Evolutionary conservation across 2,113 vertebrate genomes (phyloP).

Genomic region (Tyrannus savana): DNA sequence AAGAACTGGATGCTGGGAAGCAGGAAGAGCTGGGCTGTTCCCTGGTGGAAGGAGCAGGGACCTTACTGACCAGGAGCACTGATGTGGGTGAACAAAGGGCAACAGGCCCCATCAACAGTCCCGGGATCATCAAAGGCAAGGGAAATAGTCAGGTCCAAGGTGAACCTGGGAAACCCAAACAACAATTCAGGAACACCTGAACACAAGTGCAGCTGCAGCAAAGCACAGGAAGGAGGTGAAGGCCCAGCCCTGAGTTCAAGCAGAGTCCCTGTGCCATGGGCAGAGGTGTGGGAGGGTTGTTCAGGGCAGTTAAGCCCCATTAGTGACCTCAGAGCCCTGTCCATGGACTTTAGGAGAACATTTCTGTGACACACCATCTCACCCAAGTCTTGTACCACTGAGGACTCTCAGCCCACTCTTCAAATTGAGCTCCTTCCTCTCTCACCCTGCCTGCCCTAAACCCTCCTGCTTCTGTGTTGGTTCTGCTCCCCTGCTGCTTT

Average conservation of each 20-base stretch:
- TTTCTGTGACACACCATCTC: background rate
- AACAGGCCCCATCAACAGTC: background rate
- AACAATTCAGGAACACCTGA: background rate
- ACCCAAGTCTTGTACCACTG: background rate
- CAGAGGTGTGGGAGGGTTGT: background rate
- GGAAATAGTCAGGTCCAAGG: background rate
- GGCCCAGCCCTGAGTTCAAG: background rate
- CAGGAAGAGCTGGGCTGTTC: background rate
- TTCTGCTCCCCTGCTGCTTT: background rate
- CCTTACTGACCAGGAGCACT: background rate
- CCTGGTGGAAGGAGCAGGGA: background rate
- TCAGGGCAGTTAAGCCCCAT: background rate
- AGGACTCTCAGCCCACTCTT: background rate
- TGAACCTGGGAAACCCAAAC: background rate
- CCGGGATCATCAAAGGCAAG: accelerated
- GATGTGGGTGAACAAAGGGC: background rate
- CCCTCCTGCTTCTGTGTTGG: background rate
- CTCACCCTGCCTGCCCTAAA: background rate
- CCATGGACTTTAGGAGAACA: background rate
- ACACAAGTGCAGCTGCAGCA: background rate
- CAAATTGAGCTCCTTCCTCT: background rate
- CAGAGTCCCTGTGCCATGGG: background rate
- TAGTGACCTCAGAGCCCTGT: background rate
- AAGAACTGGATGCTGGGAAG: background rate
- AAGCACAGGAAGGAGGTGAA: background rate